These are phyloP conservation scores for Pantherophis vulpinus DNA, from an alignment of 2,797 vertebrate genomes.

Conservation along the genomic window DNA sequence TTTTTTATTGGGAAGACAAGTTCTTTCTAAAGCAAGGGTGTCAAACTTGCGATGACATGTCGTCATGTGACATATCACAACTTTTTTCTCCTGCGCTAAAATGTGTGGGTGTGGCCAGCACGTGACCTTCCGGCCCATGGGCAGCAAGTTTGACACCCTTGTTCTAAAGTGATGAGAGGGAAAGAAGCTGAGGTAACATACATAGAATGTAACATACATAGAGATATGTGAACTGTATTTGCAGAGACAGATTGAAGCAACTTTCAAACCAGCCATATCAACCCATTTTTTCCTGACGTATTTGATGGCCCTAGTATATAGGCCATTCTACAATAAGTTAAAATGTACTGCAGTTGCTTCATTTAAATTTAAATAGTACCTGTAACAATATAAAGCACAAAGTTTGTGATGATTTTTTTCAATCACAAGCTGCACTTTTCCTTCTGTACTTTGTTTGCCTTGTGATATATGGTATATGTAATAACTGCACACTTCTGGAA, in stretches of 20 bases:
- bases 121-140: rapidly evolving
- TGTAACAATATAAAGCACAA: not conserved
- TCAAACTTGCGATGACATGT: too few relatives aligned
- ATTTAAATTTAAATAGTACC: not conserved
- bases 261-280: not conserved
- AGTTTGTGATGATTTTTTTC: not conserved
- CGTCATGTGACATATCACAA: too few relatives aligned
- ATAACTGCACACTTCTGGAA: not conserved
- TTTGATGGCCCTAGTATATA: not conserved
- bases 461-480: not conserved
- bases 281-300: not conserved
- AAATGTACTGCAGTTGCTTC: not conserved
- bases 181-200: not conserved
- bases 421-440: not conserved
- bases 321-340: not conserved
- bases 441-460: not conserved
- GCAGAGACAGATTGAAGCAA: not conserved
- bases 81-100: too few relatives aligned
- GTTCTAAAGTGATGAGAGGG: not conserved
- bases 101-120: too few relatives aligned
- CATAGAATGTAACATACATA: not conserved
- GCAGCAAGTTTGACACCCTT: too few relatives aligned
- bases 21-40: not conserved
- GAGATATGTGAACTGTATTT: not conserved
- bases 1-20: not conserved